Percentiles rank a stretch among this genome's conserved stretches.
These are phyloP conservation scores for Poeciliopsis infans DNA, from an alignment of 2,797 vertebrate genomes.

Conservation along the genomic window DNA sequence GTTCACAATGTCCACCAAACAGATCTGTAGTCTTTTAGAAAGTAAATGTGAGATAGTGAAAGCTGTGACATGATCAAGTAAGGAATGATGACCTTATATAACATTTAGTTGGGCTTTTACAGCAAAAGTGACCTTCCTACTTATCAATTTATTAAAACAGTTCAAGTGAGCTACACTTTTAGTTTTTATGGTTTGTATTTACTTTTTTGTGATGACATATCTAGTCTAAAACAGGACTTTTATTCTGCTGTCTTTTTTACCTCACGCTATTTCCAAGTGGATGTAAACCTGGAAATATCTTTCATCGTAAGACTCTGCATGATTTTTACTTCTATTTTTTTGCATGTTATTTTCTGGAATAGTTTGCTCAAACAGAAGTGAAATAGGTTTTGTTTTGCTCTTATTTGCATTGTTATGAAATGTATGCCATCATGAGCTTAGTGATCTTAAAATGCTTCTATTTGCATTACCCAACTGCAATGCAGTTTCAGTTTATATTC, in stretches of 20 bases:
- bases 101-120: slow-evolving; percentile 26
- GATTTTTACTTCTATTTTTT: slow-evolving; percentile 38
- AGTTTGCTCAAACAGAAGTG: slow-evolving; percentile 6
- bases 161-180: not conserved
- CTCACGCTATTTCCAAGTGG: slow-evolving; percentile 57
- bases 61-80: slow-evolving; percentile 61
- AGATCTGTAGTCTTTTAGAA: slow-evolving; percentile 32
- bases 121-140: slow-evolving; percentile 19
- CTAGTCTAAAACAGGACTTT: slow-evolving; percentile 4
- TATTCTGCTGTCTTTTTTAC: slow-evolving; percentile 46
- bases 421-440: slow-evolving; percentile 13
- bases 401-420: slow-evolving; percentile 27
- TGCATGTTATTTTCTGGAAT: slow-evolving; percentile 56
- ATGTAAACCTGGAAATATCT: slow-evolving; percentile 51
- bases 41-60: slow-evolving; percentile 53
- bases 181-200: not conserved
- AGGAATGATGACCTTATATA: slow-evolving; percentile 29
- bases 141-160: slow-evolving; percentile 1
- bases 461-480: slow-evolving; percentile 16
- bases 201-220: not conserved
- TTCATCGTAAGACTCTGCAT: slow-evolving; percentile 75
- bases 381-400: slow-evolving; percentile 17
- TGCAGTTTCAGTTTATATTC: slow-evolving; percentile 20
- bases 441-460: slow-evolving; percentile 21
- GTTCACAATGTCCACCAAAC: slow-evolving; percentile 52